phyloP scores from a whole-genome alignment of 2,797 vertebrate genomes.

The Jordanella pulchra region DNA sequence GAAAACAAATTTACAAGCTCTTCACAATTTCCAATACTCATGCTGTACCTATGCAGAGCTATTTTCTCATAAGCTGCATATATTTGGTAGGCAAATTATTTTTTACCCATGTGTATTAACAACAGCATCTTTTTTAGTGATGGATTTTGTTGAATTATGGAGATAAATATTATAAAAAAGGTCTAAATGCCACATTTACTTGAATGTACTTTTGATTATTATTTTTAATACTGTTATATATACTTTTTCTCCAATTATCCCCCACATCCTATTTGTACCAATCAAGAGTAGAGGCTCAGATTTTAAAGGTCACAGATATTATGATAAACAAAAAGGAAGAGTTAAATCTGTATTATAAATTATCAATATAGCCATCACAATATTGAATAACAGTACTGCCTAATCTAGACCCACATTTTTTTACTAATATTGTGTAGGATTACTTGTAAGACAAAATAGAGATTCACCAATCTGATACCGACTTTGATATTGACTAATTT shows the following conservation, averaged over 20 bases:
- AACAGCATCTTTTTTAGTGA: not conserved
- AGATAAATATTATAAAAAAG: not conserved
- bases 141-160: not conserved
- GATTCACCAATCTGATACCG: too few relatives aligned
- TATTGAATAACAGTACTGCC: not conserved
- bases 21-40: not conserved
- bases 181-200: not conserved
- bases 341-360: not conserved
- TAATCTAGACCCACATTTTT: not conserved
- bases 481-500: too few relatives aligned
- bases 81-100: not conserved
- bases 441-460: not conserved
- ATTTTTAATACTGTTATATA: not conserved
- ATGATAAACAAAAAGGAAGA: not conserved
- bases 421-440: not conserved
- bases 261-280: not conserved
- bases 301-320: not conserved
- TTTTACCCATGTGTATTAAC: not conserved
- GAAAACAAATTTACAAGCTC: slow-evolving; percentile 27
- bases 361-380: not conserved
- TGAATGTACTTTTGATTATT: not conserved
- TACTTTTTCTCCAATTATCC: not conserved
- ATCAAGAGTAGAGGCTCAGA: not conserved
- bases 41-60: not conserved
- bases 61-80: not conserved